Base-by-base conservation (phyloP, 2,797 vertebrate species). In the Oreochromis grahami region DNA sequence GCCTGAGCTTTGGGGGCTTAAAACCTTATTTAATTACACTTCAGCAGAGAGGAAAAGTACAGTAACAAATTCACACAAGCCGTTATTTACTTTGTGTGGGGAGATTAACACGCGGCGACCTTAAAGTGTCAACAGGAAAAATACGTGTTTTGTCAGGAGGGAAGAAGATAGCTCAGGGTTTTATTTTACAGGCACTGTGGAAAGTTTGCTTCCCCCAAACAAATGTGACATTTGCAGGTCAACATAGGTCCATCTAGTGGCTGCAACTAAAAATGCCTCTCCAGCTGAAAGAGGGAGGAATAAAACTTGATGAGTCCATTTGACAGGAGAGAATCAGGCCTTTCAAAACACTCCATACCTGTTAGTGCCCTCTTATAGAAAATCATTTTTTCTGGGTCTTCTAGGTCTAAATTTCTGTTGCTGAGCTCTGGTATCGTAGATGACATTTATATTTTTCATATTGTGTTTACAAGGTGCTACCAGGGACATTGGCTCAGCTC, bases 401-500 rank as follows among this genome's bases (percentile, higher is more conserved):
- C 34, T 38, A 1, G 51, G 15, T 8, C 68, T 17, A 77, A 45
- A 72, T 88, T 74, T 85, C 14, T 43, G 51, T 50, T 58, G 68
- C 34, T 3, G 24, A 5, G 36, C 17, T 82, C 32, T 6, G 45
- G 3, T 24, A 45, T 58, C 2, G 0, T 43, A 53, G 7, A 26
- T 85, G 82, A 88, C 58, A 74, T 82, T 55, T 80, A 24, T 80
- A 13, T 79, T 86, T 88, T 34, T 89, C 15, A 7, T 68, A 7
- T 74, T 86, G 79, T 93, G 74, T 90, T 91, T 81, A 50, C 78
- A 95, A 99, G 98, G 98, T 87, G 98, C 98, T 93, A 99, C 98
- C 1, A 96, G 98, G 87, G 98, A 99, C 89, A 98, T 99, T 0
- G 98, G 98, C 92, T 99, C 98, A 0, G 98, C 98, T 0, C 96